Evolutionary conservation across 2,888 invertebrate genomes (phyloP), one percentile per base, ranked within the genome.

Genomic region (Pilophorus perplexus): DNA sequence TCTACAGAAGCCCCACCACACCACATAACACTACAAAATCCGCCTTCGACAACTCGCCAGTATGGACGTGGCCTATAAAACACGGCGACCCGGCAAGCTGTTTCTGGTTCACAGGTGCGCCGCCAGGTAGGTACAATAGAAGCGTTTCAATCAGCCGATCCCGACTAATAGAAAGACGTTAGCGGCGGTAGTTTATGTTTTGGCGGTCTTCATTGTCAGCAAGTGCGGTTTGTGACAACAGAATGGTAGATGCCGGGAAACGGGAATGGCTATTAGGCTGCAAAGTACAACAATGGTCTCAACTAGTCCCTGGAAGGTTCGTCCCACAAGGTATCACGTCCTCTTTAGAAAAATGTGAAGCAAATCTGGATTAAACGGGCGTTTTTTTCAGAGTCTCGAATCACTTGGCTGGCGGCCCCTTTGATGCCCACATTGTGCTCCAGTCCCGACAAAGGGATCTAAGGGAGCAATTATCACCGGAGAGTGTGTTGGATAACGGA

Each of bases 291-390:
- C 52, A 52, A 52, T 52, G 16, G 52, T 3, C 33, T 52, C 27
- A 25, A 28, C 10, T 28, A 20, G 16, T 52, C 52, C 52, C 28
- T 52, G 52, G 28, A 52, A 52, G 52, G 52, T 46, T 52, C 28
- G 52, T 52, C 59, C 42, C 22, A 2, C 8, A 59, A 59, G 42
- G 59, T 27, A 59, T 59, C 59, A 59, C 59, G 40, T 59, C 42
- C 25, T 23, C 59, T 40, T 37, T 38, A 42, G 59, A 42, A 59
- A 59, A 59, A 59, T 59, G 59, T 59, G 59, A 59, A 42, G 59
- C 42, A 59, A 59, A 59, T 59, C 59, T 59, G 59, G 59, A 59
- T 59, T 59, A 59, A 59, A 59, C 59, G 59, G 59, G 42, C 59
- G n/a, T n/a, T n/a, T 59, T 59, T 59, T 59, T 59, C 42, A 25